A percentile compares a stretch with the other conserved stretches of the same genome.
phyloP scores from a whole-genome alignment of 92 coral and sea anemone species.

The Bergia puertoricense region DNA sequence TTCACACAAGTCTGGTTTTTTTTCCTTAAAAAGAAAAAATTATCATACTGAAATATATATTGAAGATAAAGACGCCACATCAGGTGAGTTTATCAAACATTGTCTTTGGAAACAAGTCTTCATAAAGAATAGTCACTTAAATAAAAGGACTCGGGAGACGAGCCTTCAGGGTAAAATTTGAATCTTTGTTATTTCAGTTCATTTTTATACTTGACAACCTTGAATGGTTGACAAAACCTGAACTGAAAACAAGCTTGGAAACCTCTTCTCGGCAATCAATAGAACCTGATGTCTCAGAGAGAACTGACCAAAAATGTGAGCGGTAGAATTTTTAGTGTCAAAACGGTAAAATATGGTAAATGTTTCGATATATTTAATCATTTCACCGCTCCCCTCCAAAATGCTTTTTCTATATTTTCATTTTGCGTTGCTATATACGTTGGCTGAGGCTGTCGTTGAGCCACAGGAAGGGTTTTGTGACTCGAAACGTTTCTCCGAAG shows the following conservation, averaged over 20 bases:
- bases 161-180: background rate
- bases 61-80: background rate
- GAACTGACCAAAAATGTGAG: background rate
- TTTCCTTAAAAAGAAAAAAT: no score
- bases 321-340: background rate
- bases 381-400: background rate
- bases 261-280: background rate
- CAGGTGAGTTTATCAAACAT: background rate
- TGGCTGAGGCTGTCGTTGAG: background rate
- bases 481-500: background rate
- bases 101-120: background rate
- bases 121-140: background rate
- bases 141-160: background rate
- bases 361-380: background rate
- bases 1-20: no score
- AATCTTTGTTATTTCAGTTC: background rate
- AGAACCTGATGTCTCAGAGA: background rate
- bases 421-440: background rate
- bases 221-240: background rate
- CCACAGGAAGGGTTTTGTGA: conserved; percentile 19
- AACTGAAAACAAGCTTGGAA: background rate
- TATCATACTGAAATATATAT: background rate
- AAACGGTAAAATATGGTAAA: background rate
- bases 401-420: background rate
- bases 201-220: no score